A percentile compares a stretch with the other conserved stretches of the same genome.
Conservation (phyloP, 2,888 invertebrate species). For the Microctonus brassicae region DNA sequence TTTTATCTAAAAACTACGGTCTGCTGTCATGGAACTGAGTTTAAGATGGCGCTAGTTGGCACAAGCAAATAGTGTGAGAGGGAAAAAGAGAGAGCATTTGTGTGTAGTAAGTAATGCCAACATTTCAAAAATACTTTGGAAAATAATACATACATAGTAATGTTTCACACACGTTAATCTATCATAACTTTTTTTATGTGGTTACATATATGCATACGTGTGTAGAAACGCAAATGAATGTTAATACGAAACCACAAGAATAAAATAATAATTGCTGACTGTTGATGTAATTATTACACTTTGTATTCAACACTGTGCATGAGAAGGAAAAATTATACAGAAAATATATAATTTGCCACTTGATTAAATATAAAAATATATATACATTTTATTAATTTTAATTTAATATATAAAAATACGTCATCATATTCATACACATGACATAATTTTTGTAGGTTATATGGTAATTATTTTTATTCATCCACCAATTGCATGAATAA, state of each 20-base stretch:
- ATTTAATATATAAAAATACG: too few species aligned
- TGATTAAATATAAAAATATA: background rate
- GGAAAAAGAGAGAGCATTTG: conserved; percentile 48
- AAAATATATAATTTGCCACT: background rate
- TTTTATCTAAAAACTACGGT: background rate
- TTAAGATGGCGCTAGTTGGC: too few species aligned
- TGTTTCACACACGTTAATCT: background rate
- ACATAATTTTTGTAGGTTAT: too few species aligned
- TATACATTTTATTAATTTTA: background rate
- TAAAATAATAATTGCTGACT: background rate
- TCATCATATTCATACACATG: too few species aligned
- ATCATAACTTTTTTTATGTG: background rate
- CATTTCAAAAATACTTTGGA: conserved; percentile 23
- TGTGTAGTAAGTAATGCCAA: conserved; percentile 34
- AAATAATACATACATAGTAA: background rate
- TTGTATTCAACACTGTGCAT: background rate
- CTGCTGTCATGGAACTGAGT: conserved; percentile 45
- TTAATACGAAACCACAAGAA: background rate
- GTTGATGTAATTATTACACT: background rate
- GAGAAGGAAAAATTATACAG: background rate
- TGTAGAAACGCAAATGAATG: background rate
- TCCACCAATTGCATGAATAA: background rate
- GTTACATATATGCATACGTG: background rate
- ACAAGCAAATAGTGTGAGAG: conserved; percentile 49
- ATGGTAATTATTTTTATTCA: too few species aligned